Conservation (phyloP, 2,888 invertebrate species). For the Callosobruchus maculatus region DNA sequence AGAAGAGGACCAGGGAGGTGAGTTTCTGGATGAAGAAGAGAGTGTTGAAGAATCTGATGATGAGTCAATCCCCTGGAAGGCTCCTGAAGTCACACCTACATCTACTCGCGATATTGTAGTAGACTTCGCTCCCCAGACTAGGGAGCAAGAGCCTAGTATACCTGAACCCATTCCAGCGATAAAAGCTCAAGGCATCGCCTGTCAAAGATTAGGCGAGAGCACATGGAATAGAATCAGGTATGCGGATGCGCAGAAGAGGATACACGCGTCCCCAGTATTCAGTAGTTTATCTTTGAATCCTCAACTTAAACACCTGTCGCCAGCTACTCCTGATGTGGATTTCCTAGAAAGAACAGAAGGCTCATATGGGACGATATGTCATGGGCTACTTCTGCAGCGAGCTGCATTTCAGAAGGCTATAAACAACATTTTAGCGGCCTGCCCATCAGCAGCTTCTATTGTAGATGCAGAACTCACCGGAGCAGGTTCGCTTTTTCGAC, state of each 20-base stretch:
- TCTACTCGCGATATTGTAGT: background rate
- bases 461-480: background rate
- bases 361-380: constrained; percentile 5
- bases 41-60: background rate
- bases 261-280: background rate
- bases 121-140: background rate
- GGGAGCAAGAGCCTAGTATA: background rate
- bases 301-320: background rate
- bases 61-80: background rate
- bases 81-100: background rate
- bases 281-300: background rate
- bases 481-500: background rate
- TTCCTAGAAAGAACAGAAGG: background rate
- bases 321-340: background rate
- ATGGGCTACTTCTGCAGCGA: constrained; percentile 5
- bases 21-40: background rate
- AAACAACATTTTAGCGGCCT: background rate
- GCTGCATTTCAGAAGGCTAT: background rate
- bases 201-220: background rate
- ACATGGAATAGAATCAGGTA: background rate
- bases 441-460: background rate
- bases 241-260: background rate
- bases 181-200: background rate
- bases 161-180: background rate
- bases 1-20: too few relatives aligned